phyloP scores from a whole-genome alignment of 2,113 vertebrate species.

The Bubo bubo region DNA sequence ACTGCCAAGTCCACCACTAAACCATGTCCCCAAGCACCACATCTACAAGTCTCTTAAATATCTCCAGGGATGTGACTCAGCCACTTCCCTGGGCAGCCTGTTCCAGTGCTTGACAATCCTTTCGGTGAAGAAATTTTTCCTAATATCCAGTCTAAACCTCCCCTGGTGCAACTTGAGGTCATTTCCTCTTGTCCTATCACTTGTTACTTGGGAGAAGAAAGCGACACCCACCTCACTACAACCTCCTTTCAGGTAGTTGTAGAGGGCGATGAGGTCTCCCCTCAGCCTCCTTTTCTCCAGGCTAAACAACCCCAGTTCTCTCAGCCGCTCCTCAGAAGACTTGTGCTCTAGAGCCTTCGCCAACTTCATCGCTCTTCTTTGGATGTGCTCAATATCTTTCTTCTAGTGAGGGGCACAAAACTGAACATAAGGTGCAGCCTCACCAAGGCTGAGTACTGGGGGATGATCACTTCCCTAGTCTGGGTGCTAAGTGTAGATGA shows the following conservation, averaged over 20 bases:
- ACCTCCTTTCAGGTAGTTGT: neutral
- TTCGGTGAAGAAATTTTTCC: neutral
- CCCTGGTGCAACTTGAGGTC: rapidly evolving
- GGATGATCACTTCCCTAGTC: rapidly evolving
- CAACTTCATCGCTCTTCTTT: neutral
- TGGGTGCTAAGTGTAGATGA: neutral
- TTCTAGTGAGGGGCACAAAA: neutral
- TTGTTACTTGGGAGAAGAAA: neutral
- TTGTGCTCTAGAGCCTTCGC: neutral
- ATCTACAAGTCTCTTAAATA: neutral
- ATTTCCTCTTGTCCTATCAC: neutral
- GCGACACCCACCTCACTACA: rapidly evolving
- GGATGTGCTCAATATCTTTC: rapidly evolving
- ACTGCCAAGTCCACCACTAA: neutral
- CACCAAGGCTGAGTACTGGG: neutral
- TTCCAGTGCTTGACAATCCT: neutral
- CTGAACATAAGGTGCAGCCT: rapidly evolving
- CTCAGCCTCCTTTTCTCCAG: neutral
- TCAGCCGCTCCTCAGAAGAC: rapidly evolving
- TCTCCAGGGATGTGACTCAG: neutral
- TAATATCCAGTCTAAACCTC: neutral
- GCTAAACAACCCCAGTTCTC: rapidly evolving
- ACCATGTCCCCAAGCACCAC: rapidly evolving
- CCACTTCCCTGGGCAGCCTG: neutral
- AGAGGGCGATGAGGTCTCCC: neutral